Percentiles rank a stretch among this genome's conserved stretches.
phyloP scores from a whole-genome alignment of 2,113 vertebrate species.

The Pipra filicauda region DNA sequence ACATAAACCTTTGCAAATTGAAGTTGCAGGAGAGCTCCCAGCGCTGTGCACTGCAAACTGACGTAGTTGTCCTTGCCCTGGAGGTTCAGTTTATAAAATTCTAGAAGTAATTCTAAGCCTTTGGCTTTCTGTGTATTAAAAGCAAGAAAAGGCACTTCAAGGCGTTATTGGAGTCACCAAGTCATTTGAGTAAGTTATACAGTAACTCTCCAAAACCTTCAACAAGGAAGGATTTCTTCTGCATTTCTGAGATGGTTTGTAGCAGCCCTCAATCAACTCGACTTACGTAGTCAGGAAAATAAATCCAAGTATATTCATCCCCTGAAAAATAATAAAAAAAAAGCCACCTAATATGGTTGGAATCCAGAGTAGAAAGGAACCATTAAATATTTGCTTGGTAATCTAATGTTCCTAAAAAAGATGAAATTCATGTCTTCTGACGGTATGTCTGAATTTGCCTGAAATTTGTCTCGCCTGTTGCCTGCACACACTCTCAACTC shows the following conservation, averaged over 20 bases:
- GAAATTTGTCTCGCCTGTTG: not conserved
- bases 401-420: not conserved
- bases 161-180: not conserved
- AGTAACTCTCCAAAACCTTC: not conserved
- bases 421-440: constrained; percentile 14
- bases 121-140: not conserved
- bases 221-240: not conserved
- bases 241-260: not conserved
- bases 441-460: not conserved
- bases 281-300: not conserved
- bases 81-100: not conserved
- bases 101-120: not conserved
- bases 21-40: not conserved
- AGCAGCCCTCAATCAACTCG: accelerated
- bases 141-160: not conserved
- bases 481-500: not conserved
- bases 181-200: not conserved
- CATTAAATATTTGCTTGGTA: constrained; percentile 12
- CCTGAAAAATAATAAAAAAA: not conserved
- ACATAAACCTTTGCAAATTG: not conserved
- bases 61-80: not conserved
- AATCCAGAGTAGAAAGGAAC: not conserved
- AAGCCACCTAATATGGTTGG: not conserved
- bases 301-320: not conserved
- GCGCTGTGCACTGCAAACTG: not conserved